Base-by-base conservation (phyloP, 2,888 invertebrate species). In the Pollenia angustigena region DNA sequence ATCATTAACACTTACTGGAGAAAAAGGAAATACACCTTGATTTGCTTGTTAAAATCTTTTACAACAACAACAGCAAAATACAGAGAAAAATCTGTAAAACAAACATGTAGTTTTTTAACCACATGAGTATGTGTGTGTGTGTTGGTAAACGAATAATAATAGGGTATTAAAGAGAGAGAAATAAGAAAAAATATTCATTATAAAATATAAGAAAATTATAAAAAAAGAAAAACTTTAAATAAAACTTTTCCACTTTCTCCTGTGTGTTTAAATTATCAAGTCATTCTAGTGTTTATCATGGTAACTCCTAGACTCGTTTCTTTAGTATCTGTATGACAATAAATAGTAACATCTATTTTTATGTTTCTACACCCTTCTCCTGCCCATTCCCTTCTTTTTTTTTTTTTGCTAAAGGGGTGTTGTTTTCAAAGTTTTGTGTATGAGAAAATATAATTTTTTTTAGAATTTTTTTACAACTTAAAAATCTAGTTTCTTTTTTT, bases 1-100 rank as follows among this genome's bases (percentile, higher is more conserved):
- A 40, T 50, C 16, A 64, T 56, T 46, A 54, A 56, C 16, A 58
- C 18, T 40, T 12, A 2, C 40, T 23, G 23, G 50, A 11, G 42
- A 44, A 60, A 50, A 60, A 50, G 40, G 14, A 60, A 52, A 46
- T 32, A 42, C 58, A 32, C 48, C 40, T 50, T 58, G 48, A 58
- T 48, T 32, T 23, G 48, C 40, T 16, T 60, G 32, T 16, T 42
- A 7, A 14, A 52, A 16, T 54, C 18, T 40, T 4, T 32, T 42
- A n/a, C 16, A 50, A 52, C 12, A 12, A 8, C 8, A 52, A 52
- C 54, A 14, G 18, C 11, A 42, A 18, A 10, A 46, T 11, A 64
- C 4, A 44, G 0, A 64, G 23, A 23, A 23, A 46, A 44, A 44
- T 44, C 64, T 9, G 16, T 16, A 16, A 40, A 62, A 3, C 42